Evolutionary conservation across 2,888 invertebrate species (phyloP).

Genomic region (Cheilosia scutellata): DNA sequence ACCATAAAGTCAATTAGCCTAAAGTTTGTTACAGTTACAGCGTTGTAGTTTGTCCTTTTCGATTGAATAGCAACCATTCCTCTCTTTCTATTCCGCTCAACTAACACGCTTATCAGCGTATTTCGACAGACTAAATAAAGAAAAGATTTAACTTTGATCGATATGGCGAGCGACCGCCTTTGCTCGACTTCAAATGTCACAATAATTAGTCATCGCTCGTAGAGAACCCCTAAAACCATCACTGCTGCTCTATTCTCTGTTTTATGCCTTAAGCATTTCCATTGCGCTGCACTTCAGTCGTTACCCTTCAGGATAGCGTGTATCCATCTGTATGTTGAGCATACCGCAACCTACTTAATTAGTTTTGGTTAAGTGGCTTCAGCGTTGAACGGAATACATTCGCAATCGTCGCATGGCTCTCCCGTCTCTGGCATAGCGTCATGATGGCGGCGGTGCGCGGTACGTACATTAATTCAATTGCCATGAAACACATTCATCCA

Average conservation of each 20-base stretch:
- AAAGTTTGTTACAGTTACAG: too few relatives aligned
- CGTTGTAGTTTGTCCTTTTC: too few relatives aligned
- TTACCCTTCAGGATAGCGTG: not conserved
- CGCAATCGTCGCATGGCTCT: slow-evolving; percentile 20
- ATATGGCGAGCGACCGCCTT: too few relatives aligned
- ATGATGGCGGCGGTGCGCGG: not conserved
- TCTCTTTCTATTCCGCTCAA: too few relatives aligned
- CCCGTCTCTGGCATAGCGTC: slow-evolving; percentile 46
- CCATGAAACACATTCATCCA: slow-evolving; percentile 44
- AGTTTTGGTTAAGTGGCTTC: slow-evolving; percentile 53
- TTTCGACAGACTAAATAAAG: too few relatives aligned
- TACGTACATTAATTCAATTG: slow-evolving; percentile 65
- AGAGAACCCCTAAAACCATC: not conserved
- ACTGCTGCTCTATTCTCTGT: not conserved
- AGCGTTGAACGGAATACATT: slow-evolving; percentile 34
- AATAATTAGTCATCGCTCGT: not conserved
- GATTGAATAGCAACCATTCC: too few relatives aligned
- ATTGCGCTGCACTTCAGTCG: not conserved
- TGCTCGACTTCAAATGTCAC: not conserved
- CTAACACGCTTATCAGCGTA: too few relatives aligned
- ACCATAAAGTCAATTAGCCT: too few relatives aligned
- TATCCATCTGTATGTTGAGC: not conserved
- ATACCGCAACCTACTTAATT: slow-evolving; percentile 47
- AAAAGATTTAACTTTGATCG: too few relatives aligned
- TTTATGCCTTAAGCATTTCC: not conserved